Evolutionary conservation across 2,888 invertebrate genomes (phyloP), one percentile per base, ranked within the genome.

Genomic region (Macropis europaea): DNA sequence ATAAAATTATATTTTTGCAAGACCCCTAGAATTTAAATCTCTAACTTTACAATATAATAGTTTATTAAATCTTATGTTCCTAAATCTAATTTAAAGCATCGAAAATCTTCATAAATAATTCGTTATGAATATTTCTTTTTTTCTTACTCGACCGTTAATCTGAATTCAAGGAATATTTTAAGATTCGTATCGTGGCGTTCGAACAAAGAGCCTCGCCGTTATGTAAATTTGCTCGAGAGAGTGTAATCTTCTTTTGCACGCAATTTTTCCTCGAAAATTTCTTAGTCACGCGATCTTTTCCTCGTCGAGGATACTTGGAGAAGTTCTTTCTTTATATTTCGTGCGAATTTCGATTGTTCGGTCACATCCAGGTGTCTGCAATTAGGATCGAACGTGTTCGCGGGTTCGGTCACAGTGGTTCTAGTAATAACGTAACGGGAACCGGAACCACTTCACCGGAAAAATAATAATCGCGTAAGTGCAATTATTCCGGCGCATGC

Each of bases 401-500:
- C n/a, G n/a, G n/a, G n/a, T n/a, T n/a, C n/a, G n/a, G 6, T 24
- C 2, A 7, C 13, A 19, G 28, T 2, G n/a, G 4, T 36, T 13
- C 30, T 24, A 15, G 3, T 24, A 26, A 40, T n/a, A 34, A 15
- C 48, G 7, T 70, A 67, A 70, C 60, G 70, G 67, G 45, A 68
- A 40, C 50, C n/a, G 32, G 26, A 50, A 9, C 7, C 68, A 47
- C 30, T 56, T 34, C 45, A 30, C 50, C 38, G 69, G 68, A 68
- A 59, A 71, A 71, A 61, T 61, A 67, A 60, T 70, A 54, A 70
- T 67, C 47, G 45, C 61, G 38, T 38, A 61, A 61, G 54, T 38
- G 54, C 43, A 71, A 71, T 71, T 71, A 71, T 68, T 53, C 22
- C 40, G 38, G 30, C 11, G 40, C 17, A 32, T 54, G 59, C 38